phyloP scores from a whole-genome alignment of 1,140 invertebrate species.

The Agrypnia vestita region DNA sequence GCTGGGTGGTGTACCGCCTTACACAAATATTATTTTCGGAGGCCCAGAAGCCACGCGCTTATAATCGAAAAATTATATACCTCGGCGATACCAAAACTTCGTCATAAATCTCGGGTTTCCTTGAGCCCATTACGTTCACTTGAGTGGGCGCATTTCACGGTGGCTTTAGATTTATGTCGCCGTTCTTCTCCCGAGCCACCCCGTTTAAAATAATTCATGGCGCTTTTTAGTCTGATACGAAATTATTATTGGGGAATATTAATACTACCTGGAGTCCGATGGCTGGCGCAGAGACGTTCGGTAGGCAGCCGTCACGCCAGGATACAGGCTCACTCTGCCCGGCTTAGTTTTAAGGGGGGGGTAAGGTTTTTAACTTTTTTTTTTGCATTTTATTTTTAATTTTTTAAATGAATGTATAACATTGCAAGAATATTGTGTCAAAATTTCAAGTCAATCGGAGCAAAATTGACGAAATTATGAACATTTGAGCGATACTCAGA shows the following conservation, averaged over 20 bases:
- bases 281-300: not conserved
- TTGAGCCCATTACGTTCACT: conserved; percentile 26
- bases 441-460: no score
- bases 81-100: not conserved
- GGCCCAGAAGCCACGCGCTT: not conserved
- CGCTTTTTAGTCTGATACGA: conserved; percentile 1
- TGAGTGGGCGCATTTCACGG: conserved; percentile 19
- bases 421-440: no score
- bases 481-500: no score
- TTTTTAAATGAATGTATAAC: no score
- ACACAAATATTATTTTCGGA: not conserved
- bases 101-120: conserved; percentile 28
- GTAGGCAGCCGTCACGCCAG: no score
- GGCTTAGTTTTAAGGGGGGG: no score
- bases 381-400: no score
- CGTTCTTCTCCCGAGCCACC: not conserved
- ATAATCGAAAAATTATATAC: conserved; percentile 32
- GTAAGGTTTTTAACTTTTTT: no score
- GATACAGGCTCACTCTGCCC: no score
- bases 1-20: no score
- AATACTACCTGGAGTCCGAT: not conserved
- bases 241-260: conserved; percentile 15
- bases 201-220: conserved; percentile 23
- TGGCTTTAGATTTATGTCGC: conserved; percentile 8
- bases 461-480: no score